Conservation (phyloP, 1,140 invertebrate species). For the Melanaphis sacchari region DNA sequence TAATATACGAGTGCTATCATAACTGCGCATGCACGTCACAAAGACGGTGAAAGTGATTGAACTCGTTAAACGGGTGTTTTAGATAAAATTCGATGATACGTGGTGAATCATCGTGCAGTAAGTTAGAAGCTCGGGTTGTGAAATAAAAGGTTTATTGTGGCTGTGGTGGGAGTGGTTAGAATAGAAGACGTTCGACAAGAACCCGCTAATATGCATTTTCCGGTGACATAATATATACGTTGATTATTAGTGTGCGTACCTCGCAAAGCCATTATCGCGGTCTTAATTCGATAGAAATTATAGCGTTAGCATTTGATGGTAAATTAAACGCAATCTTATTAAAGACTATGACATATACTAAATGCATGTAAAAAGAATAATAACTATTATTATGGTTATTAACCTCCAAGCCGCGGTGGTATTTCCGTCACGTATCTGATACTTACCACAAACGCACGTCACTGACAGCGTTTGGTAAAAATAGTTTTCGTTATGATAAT, state of each 20-base stretch:
- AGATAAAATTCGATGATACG: background rate
- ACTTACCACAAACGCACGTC: background rate
- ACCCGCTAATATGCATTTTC: background rate
- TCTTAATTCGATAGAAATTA: background rate
- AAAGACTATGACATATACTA: background rate
- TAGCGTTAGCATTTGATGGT: background rate
- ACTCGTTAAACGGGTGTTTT: background rate
- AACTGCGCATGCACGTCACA: background rate
- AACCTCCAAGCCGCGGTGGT: background rate
- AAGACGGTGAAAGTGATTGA: background rate
- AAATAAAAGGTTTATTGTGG: background rate
- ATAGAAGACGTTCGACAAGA: background rate
- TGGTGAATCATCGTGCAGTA: background rate
- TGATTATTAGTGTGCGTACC: background rate
- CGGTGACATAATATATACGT: background rate
- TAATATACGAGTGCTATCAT: background rate
- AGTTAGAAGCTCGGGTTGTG: background rate
- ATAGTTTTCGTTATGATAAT: too few relatives aligned
- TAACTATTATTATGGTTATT: constrained; percentile 4
- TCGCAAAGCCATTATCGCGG: background rate
- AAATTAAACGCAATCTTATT: background rate
- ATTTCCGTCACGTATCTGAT: background rate
- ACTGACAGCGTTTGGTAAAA: too few relatives aligned
- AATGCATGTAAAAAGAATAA: background rate
- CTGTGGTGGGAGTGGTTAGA: background rate